Conservation (phyloP, 2,888 invertebrate species). For the Trissonchulus latispiculum region DNA sequence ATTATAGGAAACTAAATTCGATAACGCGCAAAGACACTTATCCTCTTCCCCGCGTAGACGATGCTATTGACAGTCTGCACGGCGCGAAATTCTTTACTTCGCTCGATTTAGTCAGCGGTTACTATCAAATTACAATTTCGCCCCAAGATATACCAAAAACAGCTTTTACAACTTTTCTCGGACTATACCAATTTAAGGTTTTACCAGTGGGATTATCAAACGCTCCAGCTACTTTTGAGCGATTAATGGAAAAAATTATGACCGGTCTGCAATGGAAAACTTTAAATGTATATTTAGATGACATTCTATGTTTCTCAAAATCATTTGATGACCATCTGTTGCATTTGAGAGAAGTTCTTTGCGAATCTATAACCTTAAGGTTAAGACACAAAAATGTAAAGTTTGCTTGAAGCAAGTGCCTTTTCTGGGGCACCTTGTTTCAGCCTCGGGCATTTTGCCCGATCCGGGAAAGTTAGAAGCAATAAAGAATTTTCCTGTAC, state of each 20-base stretch:
- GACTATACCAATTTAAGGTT: background rate
- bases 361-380: slow-evolving; percentile 19
- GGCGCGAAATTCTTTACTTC: background rate
- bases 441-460: slow-evolving; percentile 21
- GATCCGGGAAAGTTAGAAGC: slow-evolving; percentile 22
- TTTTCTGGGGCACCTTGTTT: slow-evolving; percentile 26
- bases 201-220: slow-evolving; percentile 12
- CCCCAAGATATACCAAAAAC: background rate
- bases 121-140: background rate
- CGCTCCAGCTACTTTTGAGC: slow-evolving; percentile 16
- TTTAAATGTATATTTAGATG: slow-evolving; percentile 23
- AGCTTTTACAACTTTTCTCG: background rate
- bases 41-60: slow-evolving; percentile 25
- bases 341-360: slow-evolving; percentile 24
- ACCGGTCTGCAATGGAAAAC: background rate
- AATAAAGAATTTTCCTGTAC: slow-evolving; percentile 26
- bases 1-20: slow-evolving; percentile 29
- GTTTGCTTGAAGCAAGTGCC: slow-evolving; percentile 15
- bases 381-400: slow-evolving; percentile 28
- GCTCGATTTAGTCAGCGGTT: background rate
- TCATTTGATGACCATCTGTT: slow-evolving; percentile 23
- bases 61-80: slow-evolving; percentile 10
- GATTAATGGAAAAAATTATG: slow-evolving; percentile 18
- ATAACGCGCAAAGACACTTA: slow-evolving; percentile 25
- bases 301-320: slow-evolving; percentile 25